Conservation (phyloP, 2,888 invertebrate species). For the Lypha dubia region DNA sequence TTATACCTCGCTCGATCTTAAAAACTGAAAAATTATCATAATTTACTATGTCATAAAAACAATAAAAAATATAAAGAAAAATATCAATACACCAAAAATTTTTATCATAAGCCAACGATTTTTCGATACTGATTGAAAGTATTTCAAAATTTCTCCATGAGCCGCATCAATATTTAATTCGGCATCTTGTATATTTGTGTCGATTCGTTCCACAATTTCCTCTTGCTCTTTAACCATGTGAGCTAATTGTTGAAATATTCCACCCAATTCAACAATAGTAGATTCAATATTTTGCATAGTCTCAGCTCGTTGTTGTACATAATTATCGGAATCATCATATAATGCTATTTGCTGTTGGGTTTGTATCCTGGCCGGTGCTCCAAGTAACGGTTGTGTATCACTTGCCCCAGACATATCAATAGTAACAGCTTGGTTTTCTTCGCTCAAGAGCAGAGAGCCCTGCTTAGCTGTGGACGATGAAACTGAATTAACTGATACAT, state of each 20-base stretch:
- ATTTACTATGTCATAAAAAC: slow-evolving; percentile 93
- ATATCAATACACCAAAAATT: slow-evolving; percentile 98
- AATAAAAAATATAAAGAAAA: slow-evolving; percentile 99
- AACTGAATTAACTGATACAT: slow-evolving; percentile 84
- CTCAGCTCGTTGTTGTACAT: slow-evolving; percentile 96
- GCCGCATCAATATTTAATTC: slow-evolving; percentile 98
- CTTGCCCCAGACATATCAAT: slow-evolving; percentile 90
- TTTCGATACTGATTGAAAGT: slow-evolving; percentile 97
- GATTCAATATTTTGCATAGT: slow-evolving; percentile 99
- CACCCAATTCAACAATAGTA: slow-evolving; percentile 99
- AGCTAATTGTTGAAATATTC: slow-evolving; percentile 97
- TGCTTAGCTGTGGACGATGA: slow-evolving; percentile 85
- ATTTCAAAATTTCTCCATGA: slow-evolving; percentile 97
- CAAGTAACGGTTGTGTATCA: slow-evolving; percentile 82
- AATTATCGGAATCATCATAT: slow-evolving; percentile 94
- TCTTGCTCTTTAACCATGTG: slow-evolving; percentile 94
- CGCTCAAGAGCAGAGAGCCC: slow-evolving; percentile 83
- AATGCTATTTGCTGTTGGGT: slow-evolving; percentile 87
- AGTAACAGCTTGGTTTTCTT: slow-evolving; percentile 90
- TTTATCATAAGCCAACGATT: slow-evolving; percentile 99
- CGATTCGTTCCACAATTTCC: slow-evolving; percentile 98
- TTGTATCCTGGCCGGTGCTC: slow-evolving; percentile 82
- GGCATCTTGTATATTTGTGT: slow-evolving; percentile 97
- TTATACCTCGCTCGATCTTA: slow-evolving; percentile 5
- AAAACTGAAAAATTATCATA: slow-evolving; percentile 14